Evolutionary conservation across 2,888 invertebrate genomes (phyloP), one percentile per base, ranked within the genome.

Genomic region (Ophonus ardosiacus): DNA sequence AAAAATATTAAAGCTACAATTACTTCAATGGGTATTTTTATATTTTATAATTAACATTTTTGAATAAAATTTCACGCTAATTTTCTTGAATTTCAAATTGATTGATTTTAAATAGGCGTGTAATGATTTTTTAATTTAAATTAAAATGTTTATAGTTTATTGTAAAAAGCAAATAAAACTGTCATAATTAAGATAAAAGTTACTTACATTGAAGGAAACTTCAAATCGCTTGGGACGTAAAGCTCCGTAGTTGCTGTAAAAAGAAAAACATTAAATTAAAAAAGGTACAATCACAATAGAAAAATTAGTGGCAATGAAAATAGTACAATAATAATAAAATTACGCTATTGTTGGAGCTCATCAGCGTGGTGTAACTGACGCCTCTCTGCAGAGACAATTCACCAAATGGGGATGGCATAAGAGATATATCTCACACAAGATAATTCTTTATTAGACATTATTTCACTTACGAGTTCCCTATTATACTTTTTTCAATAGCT

Each of bases 141-240:
- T 59, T 59, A 51, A 51, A 51, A 61, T 18, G 31, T 31, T 15
- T 38, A 68, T 38, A n/a, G 31, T 7, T 61, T 61, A 63, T 63
- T 59, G 21, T 21, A 63, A 24, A 8, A 24, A 24, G n/a, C 8
- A 13, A 24, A 24, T 24, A 21, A 24, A 63, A 31, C 17, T 59
- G 0, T 1, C 6, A 21, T 7, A 24, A 21, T 3, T 43, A 74
- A 74, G 17, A 43, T 74, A 43, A 43, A 71, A 43, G 15, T 18
- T n/a, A 74, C 71, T 74, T 74, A 74, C 71, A 74, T 43, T 43
- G 18, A 74, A 18, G 40, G 1, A 74, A 74, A 74, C 71, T 10
- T 40, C 43, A 18, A 17, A 40, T 18, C 5, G 4, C 0, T 15
- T 18, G 1, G 71, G 17, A 18, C 43, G 31, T 3, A 40, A 15